phyloP scores from a whole-genome alignment of 2,113 vertebrate genomes.

The Dicentrarchus labrax region DNA sequence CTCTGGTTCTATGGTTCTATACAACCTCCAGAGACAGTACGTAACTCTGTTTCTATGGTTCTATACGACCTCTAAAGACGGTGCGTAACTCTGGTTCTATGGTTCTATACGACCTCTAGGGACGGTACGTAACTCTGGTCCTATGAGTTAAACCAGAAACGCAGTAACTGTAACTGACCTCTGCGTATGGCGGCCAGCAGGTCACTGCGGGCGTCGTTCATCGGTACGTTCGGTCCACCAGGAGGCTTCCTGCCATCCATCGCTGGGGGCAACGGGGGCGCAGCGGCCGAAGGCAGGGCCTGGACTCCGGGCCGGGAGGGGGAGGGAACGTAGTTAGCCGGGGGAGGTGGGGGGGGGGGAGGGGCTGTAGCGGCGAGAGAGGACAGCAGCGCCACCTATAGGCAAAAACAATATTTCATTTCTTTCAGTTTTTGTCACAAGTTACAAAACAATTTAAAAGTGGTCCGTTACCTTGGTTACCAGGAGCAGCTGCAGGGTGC shows the following conservation, averaged over 20 bases:
- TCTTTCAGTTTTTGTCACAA: too few species aligned
- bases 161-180: slow-evolving; percentile 64
- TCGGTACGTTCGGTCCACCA: slow-evolving; percentile 78
- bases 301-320: slow-evolving; percentile 69
- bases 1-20: too few species aligned
- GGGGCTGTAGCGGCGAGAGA: slow-evolving; percentile 79
- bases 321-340: slow-evolving; percentile 81
- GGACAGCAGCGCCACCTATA: slow-evolving; percentile 41
- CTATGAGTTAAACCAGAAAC: too few species aligned
- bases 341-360: slow-evolving; percentile 81
- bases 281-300: slow-evolving; percentile 25
- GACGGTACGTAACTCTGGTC: too few species aligned
- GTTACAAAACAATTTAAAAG: too few species aligned
- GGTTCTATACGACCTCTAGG: too few species aligned
- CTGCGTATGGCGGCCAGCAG: slow-evolving; percentile 89
- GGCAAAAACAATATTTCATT: neutral
- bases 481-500: slow-evolving; percentile 29
- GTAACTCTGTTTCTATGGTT: too few species aligned
- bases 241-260: slow-evolving; percentile 76
- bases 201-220: slow-evolving; percentile 90
- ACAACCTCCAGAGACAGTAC: too few species aligned
- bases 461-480: slow-evolving; percentile 41
- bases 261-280: slow-evolving; percentile 67
- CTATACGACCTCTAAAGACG: too few species aligned
- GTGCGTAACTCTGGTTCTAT: too few species aligned